phyloP scores from a whole-genome alignment of 2,888 invertebrate species.

The Teleogryllus oceanicus region DNA sequence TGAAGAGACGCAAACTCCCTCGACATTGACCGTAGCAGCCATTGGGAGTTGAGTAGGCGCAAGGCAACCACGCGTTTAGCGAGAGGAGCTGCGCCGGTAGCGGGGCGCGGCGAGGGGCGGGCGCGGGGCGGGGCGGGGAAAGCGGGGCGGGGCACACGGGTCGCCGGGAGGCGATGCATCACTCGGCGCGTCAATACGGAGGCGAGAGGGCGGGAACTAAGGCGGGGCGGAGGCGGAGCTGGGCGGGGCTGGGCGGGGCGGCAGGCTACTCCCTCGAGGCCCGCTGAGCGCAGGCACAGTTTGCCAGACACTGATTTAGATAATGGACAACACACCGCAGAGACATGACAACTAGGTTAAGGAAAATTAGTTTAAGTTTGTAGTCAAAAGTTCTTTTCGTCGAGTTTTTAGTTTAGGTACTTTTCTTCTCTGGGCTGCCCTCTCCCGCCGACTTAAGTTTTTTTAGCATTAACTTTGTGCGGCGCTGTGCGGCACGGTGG shows the following conservation, averaged over 20 bases:
- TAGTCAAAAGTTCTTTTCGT: conserved; percentile 3
- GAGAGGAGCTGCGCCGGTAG: no score
- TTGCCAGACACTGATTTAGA: conserved; percentile 11
- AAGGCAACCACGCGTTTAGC: no score
- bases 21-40: no score
- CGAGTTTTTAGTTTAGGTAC: neutral
- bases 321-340: neutral
- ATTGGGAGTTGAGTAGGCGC: no score
- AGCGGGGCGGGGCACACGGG: neutral
- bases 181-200: conserved; percentile 2
- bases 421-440: neutral
- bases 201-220: neutral
- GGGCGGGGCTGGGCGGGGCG: neutral
- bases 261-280: neutral
- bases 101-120: neutral
- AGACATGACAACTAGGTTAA: conserved; percentile 3
- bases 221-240: neutral
- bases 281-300: neutral
- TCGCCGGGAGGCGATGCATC: neutral
- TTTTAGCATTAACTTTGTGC: neutral
- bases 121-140: neutral
- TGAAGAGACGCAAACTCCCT: no score
- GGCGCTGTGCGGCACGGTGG: neutral
- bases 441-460: neutral
- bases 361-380: conserved; percentile 10